These are phyloP conservation scores for Apeira syringaria DNA, from an alignment of 2,888 invertebrate species.

Conservation along the genomic window DNA sequence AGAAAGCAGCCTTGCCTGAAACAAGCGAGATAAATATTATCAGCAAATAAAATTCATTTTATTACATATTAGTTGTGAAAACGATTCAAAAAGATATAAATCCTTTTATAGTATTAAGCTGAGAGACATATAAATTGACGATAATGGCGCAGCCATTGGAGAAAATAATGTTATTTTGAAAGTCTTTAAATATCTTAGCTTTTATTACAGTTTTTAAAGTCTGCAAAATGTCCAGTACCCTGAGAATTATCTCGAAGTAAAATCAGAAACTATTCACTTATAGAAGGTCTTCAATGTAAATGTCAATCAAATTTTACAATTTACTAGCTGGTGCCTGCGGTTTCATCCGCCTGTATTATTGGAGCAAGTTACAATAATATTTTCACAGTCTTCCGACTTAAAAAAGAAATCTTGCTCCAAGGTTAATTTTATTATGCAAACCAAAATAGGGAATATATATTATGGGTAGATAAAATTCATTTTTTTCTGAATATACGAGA, in stretches of 20 bases:
- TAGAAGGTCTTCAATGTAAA: too few species aligned
- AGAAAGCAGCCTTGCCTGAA: too few species aligned
- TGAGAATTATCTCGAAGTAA: constrained; percentile 17
- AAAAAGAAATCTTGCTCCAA: too few species aligned
- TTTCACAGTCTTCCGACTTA: too few species aligned
- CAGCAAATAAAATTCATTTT: constrained; percentile 9
- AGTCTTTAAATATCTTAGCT: constrained; percentile 29
- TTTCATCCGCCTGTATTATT: too few species aligned
- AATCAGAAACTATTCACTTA: constrained; percentile 7
- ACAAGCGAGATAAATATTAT: constrained; percentile 16
- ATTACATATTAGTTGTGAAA: constrained; percentile 8
- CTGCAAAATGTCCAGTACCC: constrained; percentile 23
- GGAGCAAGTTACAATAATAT: too few species aligned
- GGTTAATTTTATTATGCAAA: too few species aligned
- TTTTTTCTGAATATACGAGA: too few species aligned
- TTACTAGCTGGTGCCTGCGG: too few species aligned
- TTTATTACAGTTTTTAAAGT: constrained; percentile 31
- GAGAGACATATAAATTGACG: constrained; percentile 26
- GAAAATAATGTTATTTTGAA: constrained; percentile 26
- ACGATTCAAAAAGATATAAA: constrained; percentile 11
- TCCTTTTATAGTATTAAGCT: constrained; percentile 23
- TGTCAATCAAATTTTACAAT: too few species aligned
- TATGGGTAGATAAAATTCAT: too few species aligned
- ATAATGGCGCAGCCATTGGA: constrained; percentile 21
- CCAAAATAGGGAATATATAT: too few species aligned